Percentiles rank a stretch among this genome's conserved stretches.
Evolutionary conservation across 2,113 vertebrate species (phyloP).

Genomic region (Anhinga anhinga): DNA sequence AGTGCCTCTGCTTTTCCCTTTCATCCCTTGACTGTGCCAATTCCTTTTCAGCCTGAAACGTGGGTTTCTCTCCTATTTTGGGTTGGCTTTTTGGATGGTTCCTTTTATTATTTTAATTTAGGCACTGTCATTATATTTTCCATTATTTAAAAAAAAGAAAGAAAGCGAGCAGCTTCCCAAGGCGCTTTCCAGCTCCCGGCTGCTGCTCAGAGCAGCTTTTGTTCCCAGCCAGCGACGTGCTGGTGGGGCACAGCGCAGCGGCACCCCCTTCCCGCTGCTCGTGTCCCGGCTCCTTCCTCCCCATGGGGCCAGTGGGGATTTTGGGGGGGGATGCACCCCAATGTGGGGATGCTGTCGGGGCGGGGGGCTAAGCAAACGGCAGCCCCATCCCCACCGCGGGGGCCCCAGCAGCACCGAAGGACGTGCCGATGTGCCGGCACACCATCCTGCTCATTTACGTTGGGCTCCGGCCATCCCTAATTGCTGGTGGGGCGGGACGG

Average conservation of each 20-base stretch:
- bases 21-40: not conserved
- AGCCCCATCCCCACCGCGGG: accelerated
- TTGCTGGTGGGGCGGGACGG: not conserved
- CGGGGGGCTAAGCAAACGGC: not conserved
- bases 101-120: slow-evolving; percentile 10
- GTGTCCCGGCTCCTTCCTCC: not conserved
- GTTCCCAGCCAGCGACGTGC: not conserved
- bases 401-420: not conserved
- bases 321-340: not conserved
- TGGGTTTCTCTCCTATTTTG: not conserved
- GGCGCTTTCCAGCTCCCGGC: not conserved
- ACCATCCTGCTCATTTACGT: not conserved
- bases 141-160: not conserved
- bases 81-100: not conserved
- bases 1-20: not conserved
- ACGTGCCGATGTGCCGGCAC: not conserved
- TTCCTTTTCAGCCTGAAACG: not conserved
- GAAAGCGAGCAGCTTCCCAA: not conserved
- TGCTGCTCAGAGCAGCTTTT: not conserved
- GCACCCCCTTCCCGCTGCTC: not conserved
- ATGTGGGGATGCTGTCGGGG: accelerated
- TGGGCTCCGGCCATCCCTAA: not conserved
- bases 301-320: accelerated
- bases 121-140: slow-evolving; percentile 49
- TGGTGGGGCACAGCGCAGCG: not conserved